Conservation (phyloP, 1,140 invertebrate genomes). For the Megathymus violae region DNA sequence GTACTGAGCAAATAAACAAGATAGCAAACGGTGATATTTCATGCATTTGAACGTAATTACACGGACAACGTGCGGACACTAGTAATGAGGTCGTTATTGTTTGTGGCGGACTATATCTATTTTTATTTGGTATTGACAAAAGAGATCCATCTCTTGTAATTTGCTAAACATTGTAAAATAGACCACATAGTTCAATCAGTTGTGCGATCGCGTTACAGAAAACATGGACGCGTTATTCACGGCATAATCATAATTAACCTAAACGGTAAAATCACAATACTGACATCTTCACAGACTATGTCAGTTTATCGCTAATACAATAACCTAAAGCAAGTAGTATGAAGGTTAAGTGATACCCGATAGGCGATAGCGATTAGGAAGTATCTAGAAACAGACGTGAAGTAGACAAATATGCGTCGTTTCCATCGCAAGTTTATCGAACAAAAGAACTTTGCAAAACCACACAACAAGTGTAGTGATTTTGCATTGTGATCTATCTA, state of each 20-base stretch:
- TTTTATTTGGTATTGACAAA: background rate
- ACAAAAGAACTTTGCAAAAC: background rate
- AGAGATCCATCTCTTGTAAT: background rate
- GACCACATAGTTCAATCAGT: too few relatives aligned
- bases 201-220: too few relatives aligned
- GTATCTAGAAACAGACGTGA: slow-evolving; percentile 33
- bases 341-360: slow-evolving; percentile 55
- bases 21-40: slow-evolving; percentile 19
- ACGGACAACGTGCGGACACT: background rate
- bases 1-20: slow-evolving; percentile 41
- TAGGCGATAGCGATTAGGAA: slow-evolving; percentile 46
- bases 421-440: background rate
- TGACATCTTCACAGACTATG: background rate
- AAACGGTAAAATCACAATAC: background rate
- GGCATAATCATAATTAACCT: too few relatives aligned
- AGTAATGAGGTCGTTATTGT: slow-evolving; percentile 3
- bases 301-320: slow-evolving; percentile 15
- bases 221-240: too few relatives aligned
- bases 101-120: background rate
- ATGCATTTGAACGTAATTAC: slow-evolving; percentile 17
- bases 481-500: too few relatives aligned
- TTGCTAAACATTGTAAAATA: too few relatives aligned
- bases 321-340: slow-evolving; percentile 29
- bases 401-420: slow-evolving; percentile 7
- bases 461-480: background rate